phyloP scores from a whole-genome alignment of 2,888 invertebrate genomes.

The Dasysyrphus tricinctus region DNA sequence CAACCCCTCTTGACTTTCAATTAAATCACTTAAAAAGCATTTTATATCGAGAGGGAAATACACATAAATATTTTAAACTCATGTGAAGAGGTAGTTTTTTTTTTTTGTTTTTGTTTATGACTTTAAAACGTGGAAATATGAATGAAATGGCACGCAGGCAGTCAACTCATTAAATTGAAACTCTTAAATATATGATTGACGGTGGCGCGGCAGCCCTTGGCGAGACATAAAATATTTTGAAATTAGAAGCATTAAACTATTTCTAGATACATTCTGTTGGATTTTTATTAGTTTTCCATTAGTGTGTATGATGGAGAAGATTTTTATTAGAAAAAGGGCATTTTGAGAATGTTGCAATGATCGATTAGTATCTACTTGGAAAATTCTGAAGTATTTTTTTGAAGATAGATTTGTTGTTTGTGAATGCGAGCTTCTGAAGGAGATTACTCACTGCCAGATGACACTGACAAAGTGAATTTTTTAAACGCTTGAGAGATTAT shows the following conservation, averaged over 20 bases:
- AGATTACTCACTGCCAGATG: not conserved
- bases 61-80: slow-evolving; percentile 1
- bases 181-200: slow-evolving; percentile 21
- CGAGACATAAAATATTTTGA: slow-evolving; percentile 14
- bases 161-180: slow-evolving; percentile 25
- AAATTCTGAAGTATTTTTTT: slow-evolving; percentile 9
- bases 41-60: not conserved
- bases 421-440: not conserved
- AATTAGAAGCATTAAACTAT: slow-evolving; percentile 16
- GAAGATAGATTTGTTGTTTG: not conserved
- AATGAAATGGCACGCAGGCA: slow-evolving; percentile 25
- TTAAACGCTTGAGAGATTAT: not conserved
- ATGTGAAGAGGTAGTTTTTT: not conserved
- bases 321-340: slow-evolving; percentile 2
- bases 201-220: slow-evolving; percentile 8
- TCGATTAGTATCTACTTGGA: slow-evolving; percentile 8
- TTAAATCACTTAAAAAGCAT: slow-evolving; percentile 60
- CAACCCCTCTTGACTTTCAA: slow-evolving; percentile 66
- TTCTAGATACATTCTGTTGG: not conserved
- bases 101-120: slow-evolving; percentile 21
- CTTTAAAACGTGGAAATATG: slow-evolving; percentile 33
- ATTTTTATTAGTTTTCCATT: slow-evolving; percentile 38
- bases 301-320: slow-evolving; percentile 1
- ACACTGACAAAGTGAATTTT: not conserved
- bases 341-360: slow-evolving; percentile 33